Evolutionary conservation across 2,888 invertebrate genomes (phyloP), one percentile per base, ranked within the genome.

Genomic region (Coelogynopora nodosa): DNA sequence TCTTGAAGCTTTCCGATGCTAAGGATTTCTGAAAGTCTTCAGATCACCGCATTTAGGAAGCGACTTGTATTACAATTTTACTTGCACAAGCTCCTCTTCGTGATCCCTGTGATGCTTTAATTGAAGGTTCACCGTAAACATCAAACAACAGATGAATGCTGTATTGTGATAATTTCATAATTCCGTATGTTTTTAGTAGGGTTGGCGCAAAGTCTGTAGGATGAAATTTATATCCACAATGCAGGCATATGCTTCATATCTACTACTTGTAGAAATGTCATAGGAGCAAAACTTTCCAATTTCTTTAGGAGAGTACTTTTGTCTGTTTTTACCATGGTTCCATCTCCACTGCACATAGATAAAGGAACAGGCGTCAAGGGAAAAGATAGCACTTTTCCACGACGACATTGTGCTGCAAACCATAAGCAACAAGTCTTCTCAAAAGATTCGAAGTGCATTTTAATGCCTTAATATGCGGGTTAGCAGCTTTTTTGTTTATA

Each of bases 131-230:
- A 74, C 74, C 27, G 74, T 74, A 74, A 23, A 26, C 23, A 74
- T 74, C 74, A 26, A 74, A 74, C 74, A 74, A 74, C 74, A 74
- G 74, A 74, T 74, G 74, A 74, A 74, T 74, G 74, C 74, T 74
- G 74, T 74, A 74, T 74, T 74, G 74, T 13, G 74, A 74, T 74
- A 74, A 23, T 74, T 23, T 74, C 74, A 49, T 49, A 49, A 13
- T 13, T 49, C 49, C 49, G 49, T 49, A 49, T 49, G 49, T 49
- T 49, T 49, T 49, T 13, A 18, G 10, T 13, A 18, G 18, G 49
- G 49, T 49, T 5, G 49, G 10, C 10, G 49, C 49, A 49, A 49
- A 49, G 49, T 49, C 10, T 49, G 49, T 49, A 49, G 49, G 5
- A 49, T 49, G 10, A 49, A 49, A 49, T 49, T 49, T 49, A 13